These are phyloP conservation scores for Geococcyx californianus DNA, from an alignment of 2,113 vertebrate genomes.

Conservation along the genomic window DNA sequence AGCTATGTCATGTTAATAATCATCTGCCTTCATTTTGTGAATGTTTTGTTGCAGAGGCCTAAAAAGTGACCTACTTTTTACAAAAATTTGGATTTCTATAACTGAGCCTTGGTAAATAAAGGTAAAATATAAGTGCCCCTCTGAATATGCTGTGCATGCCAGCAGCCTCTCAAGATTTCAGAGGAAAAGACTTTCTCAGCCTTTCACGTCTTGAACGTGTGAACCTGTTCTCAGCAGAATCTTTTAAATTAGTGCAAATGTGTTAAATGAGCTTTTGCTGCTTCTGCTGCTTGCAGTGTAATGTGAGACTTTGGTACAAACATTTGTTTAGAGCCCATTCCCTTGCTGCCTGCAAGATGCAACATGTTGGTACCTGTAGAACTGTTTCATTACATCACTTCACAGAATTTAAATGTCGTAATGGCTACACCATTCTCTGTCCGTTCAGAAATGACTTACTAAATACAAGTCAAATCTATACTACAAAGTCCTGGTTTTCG, in stretches of 20 bases:
- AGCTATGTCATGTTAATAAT: neutral
- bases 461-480: neutral
- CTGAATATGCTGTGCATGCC: neutral
- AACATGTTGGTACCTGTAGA: neutral
- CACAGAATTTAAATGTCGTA: neutral
- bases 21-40: neutral
- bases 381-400: neutral
- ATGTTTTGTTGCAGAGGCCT: neutral
- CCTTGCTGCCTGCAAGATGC: neutral
- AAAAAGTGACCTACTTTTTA: neutral
- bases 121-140: neutral
- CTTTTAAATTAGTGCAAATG: neutral
- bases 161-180: neutral
- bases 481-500: neutral
- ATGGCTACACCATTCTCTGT: accelerated
- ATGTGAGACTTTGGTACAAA: neutral
- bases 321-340: neutral
- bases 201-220: neutral
- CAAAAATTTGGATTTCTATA: neutral
- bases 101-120: neutral
- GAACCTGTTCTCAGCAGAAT: neutral
- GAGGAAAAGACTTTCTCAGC: neutral
- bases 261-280: neutral
- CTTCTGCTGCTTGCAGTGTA: neutral
- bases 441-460: neutral